Base-by-base conservation (phyloP, 2,113 vertebrate genomes). In the Riparia riparia region DNA sequence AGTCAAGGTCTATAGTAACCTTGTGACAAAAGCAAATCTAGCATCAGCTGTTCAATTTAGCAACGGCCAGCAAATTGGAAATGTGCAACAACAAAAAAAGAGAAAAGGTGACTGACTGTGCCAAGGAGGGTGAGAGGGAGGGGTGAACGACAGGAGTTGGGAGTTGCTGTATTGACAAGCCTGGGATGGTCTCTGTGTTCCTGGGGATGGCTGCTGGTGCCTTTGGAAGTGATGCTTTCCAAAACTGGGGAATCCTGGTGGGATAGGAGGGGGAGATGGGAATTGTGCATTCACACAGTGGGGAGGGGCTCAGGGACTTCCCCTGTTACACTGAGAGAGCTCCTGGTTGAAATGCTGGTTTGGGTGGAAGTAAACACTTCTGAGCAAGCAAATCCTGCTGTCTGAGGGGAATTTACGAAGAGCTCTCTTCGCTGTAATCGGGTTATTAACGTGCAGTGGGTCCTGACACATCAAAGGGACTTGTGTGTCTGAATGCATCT, bases 1-100 rank as follows among this genome's bases (percentile, higher is more conserved):
- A 95, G 90, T 74, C 87, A 86, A 86, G 74, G 85, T 88, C 85
- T 90, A 2, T 32, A 34, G 76, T 31, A 85, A 86, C 90, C 90
- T 83, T 81, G 54, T 86, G 90, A 69, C 82, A 88, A 57, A 89
- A 94, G 65, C 86, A 89, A 84, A 91, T 94, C 61, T 68, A 76
- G 20, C 20, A 79, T 72, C 86, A 93, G 65, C 65, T 64, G 26
- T 70, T 89, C 57, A 41, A 72, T 92, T 92, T 74, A 73, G 58
- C 42, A 54, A 17, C 56, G 47, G 50, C 39, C 53, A 89, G 65
- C 64, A 84, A 71, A 86, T n/a, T 31, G 72, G 76, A 79, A 77
- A 68, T 3, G 37, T 51, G 24, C 39, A 71, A 56, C 17, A 51
- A 42, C 45, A 79, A 37, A 37, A 37, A 9, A 37, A 37, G 37